Evolutionary conservation across 2,113 vertebrate species (phyloP).

Genomic region (Aegotheles bennettii): DNA sequence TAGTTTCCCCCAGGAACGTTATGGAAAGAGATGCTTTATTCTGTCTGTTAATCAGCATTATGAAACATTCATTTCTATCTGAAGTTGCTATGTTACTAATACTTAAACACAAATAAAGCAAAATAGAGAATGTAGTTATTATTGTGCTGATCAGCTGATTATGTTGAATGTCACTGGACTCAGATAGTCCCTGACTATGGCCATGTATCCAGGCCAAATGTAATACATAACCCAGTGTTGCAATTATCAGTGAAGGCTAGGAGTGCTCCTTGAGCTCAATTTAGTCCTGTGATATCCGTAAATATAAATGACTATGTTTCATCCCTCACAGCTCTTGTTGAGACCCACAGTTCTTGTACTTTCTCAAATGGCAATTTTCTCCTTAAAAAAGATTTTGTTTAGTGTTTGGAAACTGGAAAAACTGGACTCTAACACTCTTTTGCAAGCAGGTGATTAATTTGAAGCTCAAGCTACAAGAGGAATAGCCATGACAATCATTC

Average conservation of each 20-base stretch:
- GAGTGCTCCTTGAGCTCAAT: background rate
- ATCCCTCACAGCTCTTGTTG: background rate
- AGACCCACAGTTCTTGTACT: background rate
- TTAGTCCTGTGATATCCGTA: rapidly evolving
- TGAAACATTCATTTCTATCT: background rate
- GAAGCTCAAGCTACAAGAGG: background rate
- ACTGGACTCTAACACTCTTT: background rate
- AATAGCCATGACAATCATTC: background rate
- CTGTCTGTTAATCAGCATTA: background rate
- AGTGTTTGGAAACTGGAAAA: background rate
- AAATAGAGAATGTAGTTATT: background rate
- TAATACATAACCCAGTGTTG: background rate
- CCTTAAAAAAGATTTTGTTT: background rate
- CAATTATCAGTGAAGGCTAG: background rate
- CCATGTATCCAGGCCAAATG: background rate
- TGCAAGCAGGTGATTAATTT: background rate
- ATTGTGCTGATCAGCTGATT: background rate
- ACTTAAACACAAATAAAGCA: background rate
- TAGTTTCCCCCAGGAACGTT: background rate
- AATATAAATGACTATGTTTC: background rate
- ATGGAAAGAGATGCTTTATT: background rate
- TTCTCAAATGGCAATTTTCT: background rate
- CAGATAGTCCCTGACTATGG: background rate
- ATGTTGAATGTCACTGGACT: background rate
- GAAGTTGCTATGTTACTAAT: background rate